phyloP scores from a whole-genome alignment of 2,797 vertebrate species.

The Mormyrops attenuatus region DNA sequence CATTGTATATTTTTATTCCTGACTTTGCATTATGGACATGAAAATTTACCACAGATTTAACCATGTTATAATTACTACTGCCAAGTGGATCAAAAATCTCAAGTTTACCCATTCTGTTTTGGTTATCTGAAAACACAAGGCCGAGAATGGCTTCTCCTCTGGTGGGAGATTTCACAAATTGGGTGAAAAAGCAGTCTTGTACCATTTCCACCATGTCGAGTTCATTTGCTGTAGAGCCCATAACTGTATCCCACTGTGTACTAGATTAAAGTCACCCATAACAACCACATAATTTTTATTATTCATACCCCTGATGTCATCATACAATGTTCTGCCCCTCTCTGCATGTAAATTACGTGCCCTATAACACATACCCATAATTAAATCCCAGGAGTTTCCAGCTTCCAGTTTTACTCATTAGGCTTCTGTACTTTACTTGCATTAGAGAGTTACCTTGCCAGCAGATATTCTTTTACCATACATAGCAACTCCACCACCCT shows the following conservation, averaged over 20 bases:
- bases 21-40: too few relatives aligned
- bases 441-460: not conserved
- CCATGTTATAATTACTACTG: not conserved
- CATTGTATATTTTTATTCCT: too few relatives aligned
- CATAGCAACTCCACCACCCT: not conserved
- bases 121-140: not conserved
- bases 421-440: not conserved
- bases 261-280: not conserved
- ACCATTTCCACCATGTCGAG: not conserved
- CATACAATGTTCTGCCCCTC: not conserved
- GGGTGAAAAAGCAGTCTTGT: not conserved
- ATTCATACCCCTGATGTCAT: not conserved
- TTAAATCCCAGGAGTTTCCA: not conserved
- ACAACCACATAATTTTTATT: not conserved
- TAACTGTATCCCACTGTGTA: not conserved
- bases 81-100: not conserved
- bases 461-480: not conserved
- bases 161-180: not conserved
- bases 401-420: not conserved
- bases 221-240: not conserved
- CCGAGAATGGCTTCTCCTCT: not conserved
- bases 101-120: not conserved
- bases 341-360: not conserved
- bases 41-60: too few relatives aligned
- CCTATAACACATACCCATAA: not conserved